Evolutionary conservation across 2,113 vertebrate species (phyloP), one percentile per base, ranked within the genome.

Genomic region (Megalops atlanticus): DNA sequence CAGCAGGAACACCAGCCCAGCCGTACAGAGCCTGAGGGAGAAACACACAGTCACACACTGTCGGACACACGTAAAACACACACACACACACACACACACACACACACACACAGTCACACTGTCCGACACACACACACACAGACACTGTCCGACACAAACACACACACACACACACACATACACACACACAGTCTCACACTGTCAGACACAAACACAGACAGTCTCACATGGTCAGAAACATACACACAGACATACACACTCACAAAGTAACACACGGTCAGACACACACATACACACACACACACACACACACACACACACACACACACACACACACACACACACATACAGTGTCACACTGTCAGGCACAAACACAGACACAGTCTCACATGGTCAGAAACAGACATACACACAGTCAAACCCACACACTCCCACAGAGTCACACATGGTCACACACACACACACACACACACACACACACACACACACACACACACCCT

Each of bases 11-110:
- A 86, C 0, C 11, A 77, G 11, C 7, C 80, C 78, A 41, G 74
- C 3, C 81, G 86, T 1, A 40, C 87, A 58, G 74, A 38, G 78
- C 93, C 93, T 94, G 84, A 10, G 40, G 35, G 3, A 74, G 40
- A 80, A 14, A 86, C 47, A 80, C 33, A 80, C 12, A 71, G 33
- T 4, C 11, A 58, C 14, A 52, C 45, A 77, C 35, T 24, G 24
- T 49, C 11, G 39, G 3, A 58, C 21, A 21, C 78, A 38, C 16
- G 27, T 11, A 3, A 38, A 14, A 36, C 69, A 71, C 35, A 47
- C 45, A 6, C 45, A 47, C 45, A 8, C 45, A 47, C 45, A 47
- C 15, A 47, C 45, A 6, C 15, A n/a, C n/a, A n/a, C n/a, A n/a
- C n/a, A n/a, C n/a, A n/a, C n/a, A n/a, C n/a, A n/a, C n/a, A n/a